These are phyloP conservation scores for Hoplostethus atlanticus DNA, from an alignment of 2,797 vertebrate genomes.

Conservation along the genomic window DNA sequence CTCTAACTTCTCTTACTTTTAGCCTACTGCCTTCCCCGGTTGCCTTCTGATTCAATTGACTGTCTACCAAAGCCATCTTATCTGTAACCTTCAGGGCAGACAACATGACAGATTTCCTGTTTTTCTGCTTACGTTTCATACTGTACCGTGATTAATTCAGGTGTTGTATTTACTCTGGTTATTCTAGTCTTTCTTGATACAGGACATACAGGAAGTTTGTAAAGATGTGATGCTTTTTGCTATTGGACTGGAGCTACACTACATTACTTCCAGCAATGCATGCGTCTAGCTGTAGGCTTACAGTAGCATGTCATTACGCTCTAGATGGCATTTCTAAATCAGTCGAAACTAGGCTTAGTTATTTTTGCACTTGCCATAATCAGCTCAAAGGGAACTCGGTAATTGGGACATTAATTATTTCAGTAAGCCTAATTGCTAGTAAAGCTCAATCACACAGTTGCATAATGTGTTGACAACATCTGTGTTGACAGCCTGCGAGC, in stretches of 20 bases:
- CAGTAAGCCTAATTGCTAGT: slow-evolving; percentile 75
- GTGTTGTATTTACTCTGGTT: neutral
- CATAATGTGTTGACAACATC: slow-evolving; percentile 60
- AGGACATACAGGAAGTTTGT: neutral
- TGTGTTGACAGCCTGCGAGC: slow-evolving; percentile 52
- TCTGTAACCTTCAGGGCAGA: neutral
- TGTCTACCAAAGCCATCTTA: neutral
- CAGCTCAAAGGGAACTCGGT: slow-evolving; percentile 75
- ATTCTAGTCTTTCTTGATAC: neutral
- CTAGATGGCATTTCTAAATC: slow-evolving; percentile 76
- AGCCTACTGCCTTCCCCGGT: too few relatives aligned
- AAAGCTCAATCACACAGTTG: slow-evolving; percentile 76
- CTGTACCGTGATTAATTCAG: neutral
- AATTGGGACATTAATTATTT: slow-evolving; percentile 83
- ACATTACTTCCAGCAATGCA: slow-evolving; percentile 56
- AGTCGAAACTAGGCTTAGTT: slow-evolving; percentile 76
- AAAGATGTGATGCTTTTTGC: slow-evolving; percentile 21
- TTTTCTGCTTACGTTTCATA: neutral
- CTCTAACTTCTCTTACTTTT: too few relatives aligned
- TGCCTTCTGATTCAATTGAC: neutral
- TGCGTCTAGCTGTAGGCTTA: slow-evolving; percentile 63
- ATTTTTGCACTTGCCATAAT: slow-evolving; percentile 78
- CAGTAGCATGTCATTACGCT: slow-evolving; percentile 55
- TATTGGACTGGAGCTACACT: slow-evolving; percentile 33
- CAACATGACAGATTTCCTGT: neutral